Evolutionary conservation across 2,113 vertebrate genomes (phyloP).

Genomic region (Myrmecobius fasciatus): DNA sequence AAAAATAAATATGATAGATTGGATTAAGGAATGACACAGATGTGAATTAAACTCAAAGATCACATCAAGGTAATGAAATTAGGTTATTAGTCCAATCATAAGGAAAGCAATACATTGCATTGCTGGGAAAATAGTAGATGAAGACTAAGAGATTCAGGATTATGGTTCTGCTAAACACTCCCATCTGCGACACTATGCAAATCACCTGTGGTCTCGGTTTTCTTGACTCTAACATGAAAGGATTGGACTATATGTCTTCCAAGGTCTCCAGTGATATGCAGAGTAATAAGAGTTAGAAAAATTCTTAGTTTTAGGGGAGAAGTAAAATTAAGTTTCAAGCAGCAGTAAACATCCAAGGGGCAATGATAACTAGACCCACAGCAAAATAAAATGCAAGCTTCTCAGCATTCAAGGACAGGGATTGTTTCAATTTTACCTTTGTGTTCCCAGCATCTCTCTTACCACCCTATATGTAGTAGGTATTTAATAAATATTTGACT

Average conservation of each 20-base stretch:
- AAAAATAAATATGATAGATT: background rate
- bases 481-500: background rate
- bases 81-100: background rate
- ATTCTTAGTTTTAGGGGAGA: background rate
- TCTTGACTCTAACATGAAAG: background rate
- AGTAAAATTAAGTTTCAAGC: background rate
- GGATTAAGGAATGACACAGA: background rate
- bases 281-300: background rate
- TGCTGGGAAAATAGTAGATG: background rate
- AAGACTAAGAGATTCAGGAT: background rate
- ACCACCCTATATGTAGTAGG: background rate
- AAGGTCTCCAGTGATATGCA: background rate
- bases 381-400: background rate
- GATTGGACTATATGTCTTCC: background rate
- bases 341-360: background rate
- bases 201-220: background rate
- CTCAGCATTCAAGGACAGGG: background rate
- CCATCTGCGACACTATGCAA: background rate
- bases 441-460: background rate
- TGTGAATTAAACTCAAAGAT: background rate
- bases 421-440: background rate
- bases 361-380: background rate
- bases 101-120: background rate
- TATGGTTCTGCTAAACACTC: background rate
- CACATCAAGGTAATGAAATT: background rate